These are phyloP conservation scores for Falco cherrug DNA, from an alignment of 2,797 vertebrate genomes.

Conservation along the genomic window DNA sequence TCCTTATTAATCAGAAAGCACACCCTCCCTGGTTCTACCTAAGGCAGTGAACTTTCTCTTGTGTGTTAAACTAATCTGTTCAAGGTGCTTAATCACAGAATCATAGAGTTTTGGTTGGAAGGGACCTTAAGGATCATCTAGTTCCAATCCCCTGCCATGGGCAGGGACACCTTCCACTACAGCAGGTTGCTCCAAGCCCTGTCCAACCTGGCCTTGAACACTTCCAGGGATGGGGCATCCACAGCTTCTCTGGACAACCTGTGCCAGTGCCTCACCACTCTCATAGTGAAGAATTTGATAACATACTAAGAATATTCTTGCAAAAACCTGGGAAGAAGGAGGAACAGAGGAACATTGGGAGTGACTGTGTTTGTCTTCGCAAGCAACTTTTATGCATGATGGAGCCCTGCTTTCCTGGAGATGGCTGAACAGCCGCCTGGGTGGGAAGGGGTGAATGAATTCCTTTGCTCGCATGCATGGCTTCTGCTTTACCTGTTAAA, in stretches of 20 bases:
- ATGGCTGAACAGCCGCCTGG: too few species aligned
- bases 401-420: too few species aligned
- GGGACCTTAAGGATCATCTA: background rate
- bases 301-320: background rate
- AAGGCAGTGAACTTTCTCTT: background rate
- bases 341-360: too few species aligned
- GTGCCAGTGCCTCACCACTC: background rate
- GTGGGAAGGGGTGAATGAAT: too few species aligned
- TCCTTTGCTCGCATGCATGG: too few species aligned
- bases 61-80: background rate
- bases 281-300: too few species aligned
- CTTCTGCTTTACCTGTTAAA: too few species aligned
- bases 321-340: background rate
- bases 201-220: background rate
- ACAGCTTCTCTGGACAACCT: background rate
- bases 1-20: background rate
- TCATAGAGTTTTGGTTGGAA: background rate
- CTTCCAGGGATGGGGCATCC: background rate
- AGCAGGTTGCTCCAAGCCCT: background rate
- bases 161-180: background rate
- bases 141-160: background rate
- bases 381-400: too few species aligned
- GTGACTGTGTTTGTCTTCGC: too few species aligned
- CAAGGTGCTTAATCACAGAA: background rate
- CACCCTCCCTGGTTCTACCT: background rate